phyloP scores from a whole-genome alignment of 1,140 invertebrate genomes.

The Euura lappo region DNA sequence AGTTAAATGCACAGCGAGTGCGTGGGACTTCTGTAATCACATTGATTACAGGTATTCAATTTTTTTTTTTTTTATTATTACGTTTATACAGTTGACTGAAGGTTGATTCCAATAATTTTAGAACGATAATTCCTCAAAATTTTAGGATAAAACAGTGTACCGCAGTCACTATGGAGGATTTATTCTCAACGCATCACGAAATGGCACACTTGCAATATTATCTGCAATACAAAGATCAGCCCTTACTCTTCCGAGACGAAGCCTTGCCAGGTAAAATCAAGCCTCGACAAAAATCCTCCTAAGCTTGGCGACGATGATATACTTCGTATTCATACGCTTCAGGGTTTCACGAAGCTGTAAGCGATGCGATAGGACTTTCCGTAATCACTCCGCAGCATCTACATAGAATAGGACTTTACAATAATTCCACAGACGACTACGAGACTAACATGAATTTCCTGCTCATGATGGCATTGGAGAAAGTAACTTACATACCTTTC shows the following conservation, averaged over 20 bases:
- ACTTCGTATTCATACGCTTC: constrained; percentile 27
- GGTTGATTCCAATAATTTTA: neutral
- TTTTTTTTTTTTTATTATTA: constrained; percentile 9
- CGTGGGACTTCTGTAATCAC: constrained; percentile 87
- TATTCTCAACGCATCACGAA: constrained; percentile 85
- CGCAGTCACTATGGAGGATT: constrained; percentile 78
- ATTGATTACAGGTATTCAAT: constrained; percentile 75
- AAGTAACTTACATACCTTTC: constrained; percentile 81
- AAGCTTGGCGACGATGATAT: too few relatives aligned
- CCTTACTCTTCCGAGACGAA: constrained; percentile 76
- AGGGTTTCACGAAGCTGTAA: constrained; percentile 89
- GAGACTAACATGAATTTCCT: constrained; percentile 81
- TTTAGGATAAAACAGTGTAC: constrained; percentile 91
- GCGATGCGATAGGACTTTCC: constrained; percentile 83
- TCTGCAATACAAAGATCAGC: constrained; percentile 79
- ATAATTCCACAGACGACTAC: constrained; percentile 71
- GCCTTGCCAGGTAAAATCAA: constrained; percentile 74
- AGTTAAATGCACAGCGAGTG: constrained; percentile 84
- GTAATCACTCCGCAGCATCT: constrained; percentile 78
- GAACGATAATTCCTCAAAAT: constrained; percentile 13
- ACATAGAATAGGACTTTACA: constrained; percentile 73
- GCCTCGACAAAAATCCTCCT: neutral
- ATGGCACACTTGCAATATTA: constrained; percentile 87
- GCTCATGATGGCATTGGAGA: constrained; percentile 81
- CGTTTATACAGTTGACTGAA: constrained; percentile 1